Conservation (phyloP, 2,113 vertebrate species). For the Nansenia antarctica region DNA sequence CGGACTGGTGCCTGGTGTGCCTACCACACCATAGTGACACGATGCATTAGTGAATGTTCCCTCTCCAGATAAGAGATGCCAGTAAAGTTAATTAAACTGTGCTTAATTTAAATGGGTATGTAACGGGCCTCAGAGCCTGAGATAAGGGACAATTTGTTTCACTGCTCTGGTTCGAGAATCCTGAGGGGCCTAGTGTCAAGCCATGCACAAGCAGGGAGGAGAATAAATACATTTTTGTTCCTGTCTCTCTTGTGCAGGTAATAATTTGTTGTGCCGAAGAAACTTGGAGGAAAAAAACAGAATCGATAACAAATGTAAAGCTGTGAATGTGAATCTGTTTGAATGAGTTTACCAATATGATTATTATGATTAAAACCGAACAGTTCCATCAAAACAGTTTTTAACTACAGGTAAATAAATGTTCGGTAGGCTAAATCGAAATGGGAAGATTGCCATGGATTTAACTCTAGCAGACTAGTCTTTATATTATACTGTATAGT, state of each 20-base stretch:
- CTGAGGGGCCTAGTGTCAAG: conserved; percentile 3
- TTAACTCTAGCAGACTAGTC: no score
- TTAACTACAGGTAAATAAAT: no score
- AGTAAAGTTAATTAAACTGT: conserved; percentile 43
- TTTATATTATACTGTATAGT: no score
- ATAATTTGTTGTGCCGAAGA: neutral
- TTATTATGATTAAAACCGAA: neutral
- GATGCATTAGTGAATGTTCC: conserved; percentile 12
- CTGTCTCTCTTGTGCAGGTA: neutral
- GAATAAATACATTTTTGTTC: conserved; percentile 13
- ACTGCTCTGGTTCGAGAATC: conserved; percentile 11
- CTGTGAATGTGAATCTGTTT: neutral
- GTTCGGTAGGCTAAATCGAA: no score
- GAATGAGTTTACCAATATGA: neutral
- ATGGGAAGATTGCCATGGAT: no score
- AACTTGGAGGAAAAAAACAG: neutral
- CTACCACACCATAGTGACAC: neutral
- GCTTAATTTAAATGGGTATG: conserved; percentile 26
- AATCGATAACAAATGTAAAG: neutral
- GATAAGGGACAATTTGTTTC: conserved; percentile 28
- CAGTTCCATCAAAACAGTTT: no score
- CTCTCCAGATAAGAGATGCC: conserved; percentile 23
- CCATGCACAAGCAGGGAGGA: neutral
- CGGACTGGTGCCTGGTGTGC: neutral
- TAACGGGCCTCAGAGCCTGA: conserved; percentile 9